Evolutionary conservation across 1,140 invertebrate species (phyloP), one percentile per base, ranked within the genome.

Genomic region (Heliothis subflexa): DNA sequence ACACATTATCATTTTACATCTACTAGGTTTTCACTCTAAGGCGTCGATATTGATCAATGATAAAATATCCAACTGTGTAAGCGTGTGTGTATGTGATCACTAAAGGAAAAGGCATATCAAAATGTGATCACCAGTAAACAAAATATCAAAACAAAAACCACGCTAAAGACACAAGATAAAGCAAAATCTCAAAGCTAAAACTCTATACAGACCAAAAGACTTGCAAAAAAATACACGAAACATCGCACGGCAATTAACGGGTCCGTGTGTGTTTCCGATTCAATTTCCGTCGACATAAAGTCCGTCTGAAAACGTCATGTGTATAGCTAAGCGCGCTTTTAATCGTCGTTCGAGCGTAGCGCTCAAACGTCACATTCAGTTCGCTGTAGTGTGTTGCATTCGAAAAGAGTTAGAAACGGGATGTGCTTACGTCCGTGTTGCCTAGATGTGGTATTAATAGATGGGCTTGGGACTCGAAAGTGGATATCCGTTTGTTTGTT

Each of bases 361-460:
- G 79, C 62, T 81, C 79, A 81, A 78, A 76, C 55, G 72, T 79
- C 78, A 76, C 75, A 78, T 73, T 18, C 78, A 74, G 61, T 40
- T 52, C 55, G 61, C 71, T 78, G 68, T 62, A 80, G 77, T 40
- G 40, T 49, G 78, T 12, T 78, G 74, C 74, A 83, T 78, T 83
- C 75, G 74, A 80, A 80, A 80, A 76, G 78, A 82, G 78, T 77
- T 79, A 79, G 78, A 79, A 78, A 45, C 61, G 59, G 70, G 49
- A 78, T 61, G 50, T 50, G 68, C 33, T 62, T 52, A 47, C 59
- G 57, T 70, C 70, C 64, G 33, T 55, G 66, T 25, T 18, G 64
- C 78, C 45, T 54, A 57, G 78, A 79, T 72, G 59, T 73, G 47
- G n/a, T 66, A 76, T 12, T 66, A 61, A 73, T 73, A 45, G 71